Evolutionary conservation across 2,113 vertebrate genomes (phyloP).

Genomic region (Crotalus horridus): DNA sequence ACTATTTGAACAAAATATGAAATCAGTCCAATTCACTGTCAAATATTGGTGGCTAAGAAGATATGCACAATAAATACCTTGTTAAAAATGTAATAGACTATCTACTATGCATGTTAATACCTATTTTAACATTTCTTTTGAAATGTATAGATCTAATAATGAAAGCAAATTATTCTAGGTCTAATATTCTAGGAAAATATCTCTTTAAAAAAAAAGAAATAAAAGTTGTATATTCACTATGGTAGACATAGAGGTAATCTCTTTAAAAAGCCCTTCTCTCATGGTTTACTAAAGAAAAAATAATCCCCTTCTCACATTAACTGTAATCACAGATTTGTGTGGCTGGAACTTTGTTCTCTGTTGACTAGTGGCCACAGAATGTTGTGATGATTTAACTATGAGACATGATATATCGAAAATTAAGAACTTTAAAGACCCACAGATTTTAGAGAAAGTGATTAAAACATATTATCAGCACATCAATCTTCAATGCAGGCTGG

Average conservation of each 20-base stretch:
- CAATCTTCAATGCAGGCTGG: not conserved
- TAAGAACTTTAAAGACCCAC: not conserved
- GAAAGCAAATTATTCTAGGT: constrained; percentile 30
- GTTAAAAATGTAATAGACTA: constrained; percentile 31
- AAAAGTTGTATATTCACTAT: not conserved
- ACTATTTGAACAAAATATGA: not conserved
- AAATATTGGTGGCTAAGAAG: not conserved
- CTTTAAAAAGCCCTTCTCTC: not conserved
- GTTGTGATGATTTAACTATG: not conserved
- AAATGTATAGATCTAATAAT: constrained; percentile 40
- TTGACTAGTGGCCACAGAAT: not conserved
- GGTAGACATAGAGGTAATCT: not conserved
- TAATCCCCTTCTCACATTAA: not conserved
- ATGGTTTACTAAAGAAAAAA: not conserved
- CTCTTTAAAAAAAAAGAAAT: not conserved
- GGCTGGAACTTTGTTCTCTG: not conserved
- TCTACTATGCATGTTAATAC: constrained; percentile 30
- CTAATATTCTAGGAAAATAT: constrained; percentile 28
- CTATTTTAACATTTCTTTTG: constrained; percentile 51
- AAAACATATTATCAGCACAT: not conserved
- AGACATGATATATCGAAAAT: not conserved
- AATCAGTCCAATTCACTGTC: not conserved
- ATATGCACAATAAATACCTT: constrained; percentile 11
- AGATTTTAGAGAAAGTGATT: not conserved
- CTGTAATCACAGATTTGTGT: constrained; percentile 36